Percentiles rank a stretch among this genome's conserved stretches.
These are phyloP conservation scores for Siniperca undulata DNA, from an alignment of 2,797 vertebrate genomes.

Conservation along the genomic window DNA sequence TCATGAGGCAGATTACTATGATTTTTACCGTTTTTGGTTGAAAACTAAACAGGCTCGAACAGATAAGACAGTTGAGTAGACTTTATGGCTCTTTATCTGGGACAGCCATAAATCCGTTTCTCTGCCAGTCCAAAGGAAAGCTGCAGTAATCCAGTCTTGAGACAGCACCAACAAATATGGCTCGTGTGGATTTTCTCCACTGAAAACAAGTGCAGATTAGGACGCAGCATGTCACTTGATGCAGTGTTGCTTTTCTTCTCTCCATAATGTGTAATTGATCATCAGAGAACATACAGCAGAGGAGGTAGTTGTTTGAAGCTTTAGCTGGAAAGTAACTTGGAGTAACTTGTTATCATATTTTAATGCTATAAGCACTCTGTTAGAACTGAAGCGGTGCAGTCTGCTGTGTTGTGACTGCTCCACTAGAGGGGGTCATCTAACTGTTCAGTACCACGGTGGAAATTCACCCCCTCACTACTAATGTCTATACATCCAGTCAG, in stretches of 20 bases:
- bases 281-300: background rate
- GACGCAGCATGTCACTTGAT: background rate
- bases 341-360: background rate
- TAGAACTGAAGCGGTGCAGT: background rate
- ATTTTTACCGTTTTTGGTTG: constrained; percentile 13
- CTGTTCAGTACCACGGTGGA: constrained; percentile 19
- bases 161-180: constrained; percentile 36
- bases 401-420: constrained; percentile 45
- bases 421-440: constrained; percentile 72
- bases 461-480: background rate
- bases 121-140: constrained; percentile 43
- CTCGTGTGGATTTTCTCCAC: constrained; percentile 37
- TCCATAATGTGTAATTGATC: background rate
- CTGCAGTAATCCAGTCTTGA: constrained; percentile 64
- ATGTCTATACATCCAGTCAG: background rate
- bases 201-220: constrained; percentile 26
- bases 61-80: constrained; percentile 24
- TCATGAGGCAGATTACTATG: constrained; percentile 1
- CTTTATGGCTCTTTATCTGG: constrained; percentile 43
- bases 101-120: constrained; percentile 43
- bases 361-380: background rate
- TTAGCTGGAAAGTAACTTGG: background rate
- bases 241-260: background rate
- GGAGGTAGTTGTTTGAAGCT: background rate
- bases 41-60: background rate